Base-by-base conservation (phyloP, 2,888 invertebrate species). In the Synergus itoensis region DNA sequence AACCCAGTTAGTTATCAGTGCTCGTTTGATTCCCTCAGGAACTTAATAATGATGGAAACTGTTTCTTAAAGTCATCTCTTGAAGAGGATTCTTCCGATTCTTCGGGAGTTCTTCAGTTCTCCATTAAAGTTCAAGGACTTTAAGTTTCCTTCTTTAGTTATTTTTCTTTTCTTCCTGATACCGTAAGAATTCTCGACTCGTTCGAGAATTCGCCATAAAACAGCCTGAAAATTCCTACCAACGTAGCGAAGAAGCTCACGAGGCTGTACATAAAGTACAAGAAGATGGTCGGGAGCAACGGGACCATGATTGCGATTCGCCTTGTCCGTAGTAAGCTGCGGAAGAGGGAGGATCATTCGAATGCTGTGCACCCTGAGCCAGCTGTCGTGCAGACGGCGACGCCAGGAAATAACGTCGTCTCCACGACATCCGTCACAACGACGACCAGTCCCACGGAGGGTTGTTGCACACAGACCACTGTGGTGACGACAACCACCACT, bases 291-390 rank as follows among this genome's bases (percentile, higher is more conserved):
- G 96, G 96, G 93, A 96, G 95, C 93, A 96, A 96, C 93, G 96
- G 96, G 93, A 96, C 96, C 92, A 95, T 97, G 95, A 96, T 96
- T 93, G 96, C 97, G 93, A 96, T 97, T 93, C 97, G 97, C 94
- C 96, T 97, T 95, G 97, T 97, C 93, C 96, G 96, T 95, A 97
- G 96, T 93, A 97, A 97, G 94, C 94, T 97, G 93, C 95, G 96
- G 91, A 97, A 97, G 93, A 95, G 97, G 88, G 97, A 97, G 93
- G 97, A 96, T 92, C 95, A 95, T 92, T 94, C 95, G 85, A 95
- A 95, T 89, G 94, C 94, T 89, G 95, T 95, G 86, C 96, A 95
- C 89, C 95, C 96, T 81, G 94, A 95, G 86, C 94, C 94, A 90
- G 94, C 95, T 84, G 93, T 94, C 63, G 94, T 95, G 84, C 93